Conservation (phyloP, 2,888 invertebrate species). For the Hemistola chrysoprasaria region DNA sequence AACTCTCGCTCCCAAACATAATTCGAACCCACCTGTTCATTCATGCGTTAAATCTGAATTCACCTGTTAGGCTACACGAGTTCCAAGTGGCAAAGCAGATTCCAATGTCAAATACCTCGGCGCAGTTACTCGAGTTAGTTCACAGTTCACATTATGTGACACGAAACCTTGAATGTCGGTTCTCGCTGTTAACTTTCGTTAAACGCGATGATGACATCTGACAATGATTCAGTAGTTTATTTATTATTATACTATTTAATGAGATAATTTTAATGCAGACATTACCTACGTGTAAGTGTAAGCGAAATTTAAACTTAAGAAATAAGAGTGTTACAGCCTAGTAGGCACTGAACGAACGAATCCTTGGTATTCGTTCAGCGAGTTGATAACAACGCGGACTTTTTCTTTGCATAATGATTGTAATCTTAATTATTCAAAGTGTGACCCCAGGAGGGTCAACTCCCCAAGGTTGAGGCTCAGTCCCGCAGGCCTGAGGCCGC, state of each 20-base stretch:
- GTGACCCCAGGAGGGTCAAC: constrained; percentile 30
- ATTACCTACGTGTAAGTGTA: too few species aligned
- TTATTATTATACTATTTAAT: too few species aligned
- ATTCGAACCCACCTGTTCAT: constrained; percentile 15
- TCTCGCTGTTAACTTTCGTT: too few species aligned
- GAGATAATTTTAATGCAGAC: not conserved
- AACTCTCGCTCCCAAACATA: constrained; percentile 14
- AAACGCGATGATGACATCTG: constrained; percentile 7
- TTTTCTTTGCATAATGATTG: constrained; percentile 31
- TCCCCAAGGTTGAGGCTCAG: constrained; percentile 30
- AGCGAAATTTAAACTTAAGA: too few species aligned
- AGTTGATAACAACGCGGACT: constrained; percentile 15
- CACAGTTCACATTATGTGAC: constrained; percentile 4
- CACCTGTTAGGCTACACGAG: constrained; percentile 7
- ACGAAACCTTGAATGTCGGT: constrained; percentile 3
- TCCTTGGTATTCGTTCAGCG: constrained; percentile 1
- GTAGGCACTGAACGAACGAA: not conserved
- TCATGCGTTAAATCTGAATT: constrained; percentile 12
- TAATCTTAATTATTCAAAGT: constrained; percentile 33
- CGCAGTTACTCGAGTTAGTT: not conserved
- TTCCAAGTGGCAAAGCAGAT: constrained; percentile 8
- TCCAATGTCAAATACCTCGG: constrained; percentile 9
- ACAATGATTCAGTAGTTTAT: constrained; percentile 2
- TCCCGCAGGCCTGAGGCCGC: constrained; percentile 14
- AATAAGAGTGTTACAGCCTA: too few species aligned